These are phyloP conservation scores for Zygogramma bicolorata DNA, from an alignment of 2,888 invertebrate genomes.

Conservation along the genomic window DNA sequence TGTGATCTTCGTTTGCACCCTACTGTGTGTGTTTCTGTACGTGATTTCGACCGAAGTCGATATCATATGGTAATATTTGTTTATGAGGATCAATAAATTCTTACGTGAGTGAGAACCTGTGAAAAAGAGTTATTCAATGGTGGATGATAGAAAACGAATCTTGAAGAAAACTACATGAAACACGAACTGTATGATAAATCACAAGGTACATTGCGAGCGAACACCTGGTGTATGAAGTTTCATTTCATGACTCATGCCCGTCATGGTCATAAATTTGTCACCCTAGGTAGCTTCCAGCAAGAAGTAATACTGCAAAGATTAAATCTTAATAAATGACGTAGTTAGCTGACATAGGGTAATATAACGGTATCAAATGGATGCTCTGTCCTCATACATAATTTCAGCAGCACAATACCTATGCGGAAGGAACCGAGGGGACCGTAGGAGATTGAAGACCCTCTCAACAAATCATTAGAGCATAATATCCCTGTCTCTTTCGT, in stretches of 20 bases:
- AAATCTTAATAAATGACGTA: constrained; percentile 13
- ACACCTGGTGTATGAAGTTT: neutral
- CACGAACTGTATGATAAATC: too few relatives aligned
- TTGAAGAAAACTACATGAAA: too few relatives aligned
- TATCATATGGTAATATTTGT: too few relatives aligned
- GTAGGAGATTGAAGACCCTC: neutral
- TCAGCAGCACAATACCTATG: neutral
- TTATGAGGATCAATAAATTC: too few relatives aligned
- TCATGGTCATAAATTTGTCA: neutral
- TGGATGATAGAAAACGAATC: too few relatives aligned
- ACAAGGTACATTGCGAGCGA: neutral
- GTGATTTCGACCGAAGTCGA: too few relatives aligned
- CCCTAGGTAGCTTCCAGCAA: neutral
- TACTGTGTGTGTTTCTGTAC: too few relatives aligned
- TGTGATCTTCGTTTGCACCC: too few relatives aligned
- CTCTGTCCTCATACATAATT: neutral
- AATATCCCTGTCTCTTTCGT: neutral
- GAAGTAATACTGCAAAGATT: constrained; percentile 5
- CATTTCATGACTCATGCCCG: neutral
- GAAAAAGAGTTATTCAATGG: too few relatives aligned
- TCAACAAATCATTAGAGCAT: constrained; percentile 12
- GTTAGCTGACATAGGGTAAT: constrained; percentile 4
- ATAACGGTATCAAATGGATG: constrained; percentile 11
- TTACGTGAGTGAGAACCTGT: too few relatives aligned
- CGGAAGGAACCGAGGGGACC: neutral